A percentile compares a stretch with the other conserved stretches of the same genome.
Conservation (phyloP, 2,888 invertebrate species). For the Pelosia muscerda region DNA sequence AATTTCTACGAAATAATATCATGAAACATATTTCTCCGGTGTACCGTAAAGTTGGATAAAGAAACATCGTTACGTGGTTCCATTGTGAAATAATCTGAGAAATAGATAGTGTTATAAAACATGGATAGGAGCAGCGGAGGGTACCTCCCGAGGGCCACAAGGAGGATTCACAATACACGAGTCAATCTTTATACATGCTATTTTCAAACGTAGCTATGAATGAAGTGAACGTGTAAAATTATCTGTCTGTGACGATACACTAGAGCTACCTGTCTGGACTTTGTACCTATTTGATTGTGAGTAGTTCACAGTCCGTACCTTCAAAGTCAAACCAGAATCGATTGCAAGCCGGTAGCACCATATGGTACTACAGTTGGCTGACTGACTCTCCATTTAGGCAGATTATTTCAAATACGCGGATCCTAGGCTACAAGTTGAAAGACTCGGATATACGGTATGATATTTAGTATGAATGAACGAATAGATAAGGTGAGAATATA, state of each 20-base stretch:
- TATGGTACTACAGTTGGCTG: too few relatives aligned
- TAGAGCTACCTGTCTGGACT: too few relatives aligned
- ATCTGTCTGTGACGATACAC: background rate
- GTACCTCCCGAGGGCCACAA: conserved; percentile 21
- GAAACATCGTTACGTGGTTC: conserved; percentile 32
- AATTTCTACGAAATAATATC: conserved; percentile 31
- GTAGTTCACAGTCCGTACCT: too few relatives aligned
- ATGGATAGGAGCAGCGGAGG: conserved; percentile 28
- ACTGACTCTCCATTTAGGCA: too few relatives aligned
- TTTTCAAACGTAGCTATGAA: conserved; percentile 25
- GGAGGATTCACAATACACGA: conserved; percentile 32
- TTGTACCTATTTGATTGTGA: background rate
- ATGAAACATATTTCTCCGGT: conserved; percentile 40
- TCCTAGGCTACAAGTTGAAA: background rate
- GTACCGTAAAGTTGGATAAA: conserved; percentile 47
- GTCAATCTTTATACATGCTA: conserved; percentile 37
- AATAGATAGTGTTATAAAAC: conserved; percentile 47
- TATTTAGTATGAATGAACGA: background rate
- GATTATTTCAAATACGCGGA: too few relatives aligned
- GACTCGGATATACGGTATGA: background rate
- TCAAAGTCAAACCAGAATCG: too few relatives aligned
- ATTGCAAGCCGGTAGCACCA: too few relatives aligned
- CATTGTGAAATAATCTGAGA: conserved; percentile 46
- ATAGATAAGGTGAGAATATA: background rate
- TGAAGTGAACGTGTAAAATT: conserved; percentile 22